These are phyloP conservation scores for Arctocebus calabarensis DNA, from an alignment of 2,797 vertebrate genomes.

Conservation along the genomic window DNA sequence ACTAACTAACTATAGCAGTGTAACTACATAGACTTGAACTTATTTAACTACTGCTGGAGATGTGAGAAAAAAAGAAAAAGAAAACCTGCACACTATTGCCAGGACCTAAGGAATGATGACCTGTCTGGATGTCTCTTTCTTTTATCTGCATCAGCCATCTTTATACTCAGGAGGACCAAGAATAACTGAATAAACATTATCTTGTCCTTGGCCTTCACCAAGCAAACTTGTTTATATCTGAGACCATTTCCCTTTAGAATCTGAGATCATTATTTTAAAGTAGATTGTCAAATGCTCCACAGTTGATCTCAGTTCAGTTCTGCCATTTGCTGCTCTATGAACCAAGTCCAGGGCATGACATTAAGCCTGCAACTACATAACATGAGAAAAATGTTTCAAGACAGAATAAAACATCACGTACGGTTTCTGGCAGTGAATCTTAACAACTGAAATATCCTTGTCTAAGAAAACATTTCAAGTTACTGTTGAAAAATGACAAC, in stretches of 20 bases:
- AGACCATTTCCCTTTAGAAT: conserved; percentile 75
- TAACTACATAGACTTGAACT: conserved; percentile 67
- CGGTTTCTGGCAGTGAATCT: conserved; percentile 39
- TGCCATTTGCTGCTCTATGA: conserved; percentile 73
- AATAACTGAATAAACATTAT: conserved; percentile 80
- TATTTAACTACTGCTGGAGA: conserved; percentile 48
- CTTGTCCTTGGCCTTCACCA: conserved; percentile 76
- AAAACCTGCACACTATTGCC: not conserved
- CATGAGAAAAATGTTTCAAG: conserved; percentile 62
- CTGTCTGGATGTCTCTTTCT: conserved; percentile 69
- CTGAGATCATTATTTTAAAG: conserved; percentile 77
- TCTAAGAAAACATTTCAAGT: conserved; percentile 32
- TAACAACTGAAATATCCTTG: conserved; percentile 31
- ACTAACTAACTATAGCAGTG: not conserved
- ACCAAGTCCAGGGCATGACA: conserved; percentile 67
- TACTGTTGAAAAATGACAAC: conserved; percentile 22
- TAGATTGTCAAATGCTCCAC: conserved; percentile 71
- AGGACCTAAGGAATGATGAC: conserved; percentile 56
- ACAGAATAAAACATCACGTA: conserved; percentile 34
- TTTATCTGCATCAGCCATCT: conserved; percentile 70
- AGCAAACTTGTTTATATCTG: conserved; percentile 71
- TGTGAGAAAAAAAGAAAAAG: not conserved
- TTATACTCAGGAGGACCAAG: conserved; percentile 67
- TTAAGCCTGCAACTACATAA: conserved; percentile 61
- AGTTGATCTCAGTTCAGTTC: conserved; percentile 65